Evolutionary conservation across 2,888 invertebrate genomes (phyloP).

Genomic region (Chloroclysta siterata): DNA sequence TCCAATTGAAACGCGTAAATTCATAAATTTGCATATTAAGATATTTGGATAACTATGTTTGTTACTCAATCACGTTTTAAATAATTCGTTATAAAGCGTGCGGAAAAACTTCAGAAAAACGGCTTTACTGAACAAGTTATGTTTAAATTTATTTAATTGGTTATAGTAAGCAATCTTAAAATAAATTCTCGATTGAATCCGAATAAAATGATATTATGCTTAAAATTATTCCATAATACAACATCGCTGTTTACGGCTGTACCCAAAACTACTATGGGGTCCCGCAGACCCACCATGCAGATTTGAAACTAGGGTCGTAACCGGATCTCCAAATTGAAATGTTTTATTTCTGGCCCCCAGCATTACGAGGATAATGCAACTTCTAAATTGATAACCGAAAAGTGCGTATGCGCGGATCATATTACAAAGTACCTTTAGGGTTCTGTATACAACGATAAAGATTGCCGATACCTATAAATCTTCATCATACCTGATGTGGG

Average conservation of each 20-base stretch:
- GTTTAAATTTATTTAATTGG: too few relatives aligned
- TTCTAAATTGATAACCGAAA: conserved; percentile 83
- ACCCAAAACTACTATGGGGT: conserved; percentile 76
- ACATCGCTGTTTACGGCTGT: conserved; percentile 53
- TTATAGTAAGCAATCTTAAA: too few relatives aligned
- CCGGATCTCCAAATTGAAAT: conserved; percentile 85
- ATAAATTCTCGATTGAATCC: too few relatives aligned
- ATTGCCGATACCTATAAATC: background rate
- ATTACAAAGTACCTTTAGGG: conserved; percentile 59
- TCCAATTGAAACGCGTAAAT: background rate
- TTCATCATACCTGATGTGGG: background rate
- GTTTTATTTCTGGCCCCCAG: conserved; percentile 79
- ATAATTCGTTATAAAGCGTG: too few relatives aligned
- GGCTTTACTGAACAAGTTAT: too few relatives aligned
- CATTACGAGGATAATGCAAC: conserved; percentile 77
- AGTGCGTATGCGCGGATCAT: conserved; percentile 66
- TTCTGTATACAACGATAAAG: conserved; percentile 6
- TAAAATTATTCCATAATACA: conserved; percentile 7
- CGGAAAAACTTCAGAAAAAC: too few relatives aligned
- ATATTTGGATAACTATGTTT: too few relatives aligned
- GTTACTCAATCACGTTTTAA: too few relatives aligned
- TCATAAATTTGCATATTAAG: too few relatives aligned
- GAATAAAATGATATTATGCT: too few relatives aligned
- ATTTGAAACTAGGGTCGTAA: conserved; percentile 78
- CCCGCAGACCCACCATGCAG: conserved; percentile 81